phyloP scores from a whole-genome alignment of 2,888 invertebrate species.

The Latrodectus hesperus region DNA sequence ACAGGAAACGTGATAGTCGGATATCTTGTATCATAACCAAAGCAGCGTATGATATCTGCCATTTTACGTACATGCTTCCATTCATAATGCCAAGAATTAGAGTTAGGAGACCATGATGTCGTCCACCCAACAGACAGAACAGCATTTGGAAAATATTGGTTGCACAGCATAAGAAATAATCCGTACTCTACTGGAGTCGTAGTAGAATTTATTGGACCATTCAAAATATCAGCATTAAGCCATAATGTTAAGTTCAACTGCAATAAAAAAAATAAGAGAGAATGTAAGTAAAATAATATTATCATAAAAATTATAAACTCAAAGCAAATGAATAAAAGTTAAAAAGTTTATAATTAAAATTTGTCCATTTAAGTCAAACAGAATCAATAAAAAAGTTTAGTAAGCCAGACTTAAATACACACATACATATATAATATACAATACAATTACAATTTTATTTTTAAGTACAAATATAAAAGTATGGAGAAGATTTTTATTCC shows the following conservation, averaged over 20 bases:
- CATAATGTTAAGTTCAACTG: conserved; percentile 85
- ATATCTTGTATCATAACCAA: conserved; percentile 75
- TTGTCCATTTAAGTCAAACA: too few relatives aligned
- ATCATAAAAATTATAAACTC: too few relatives aligned
- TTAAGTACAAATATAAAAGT: too few relatives aligned
- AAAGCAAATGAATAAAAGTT: too few relatives aligned
- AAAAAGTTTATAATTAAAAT: too few relatives aligned
- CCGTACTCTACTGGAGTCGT: conserved; percentile 80
- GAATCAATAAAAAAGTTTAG: too few relatives aligned
- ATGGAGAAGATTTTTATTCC: too few relatives aligned
- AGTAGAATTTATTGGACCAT: conserved; percentile 82
- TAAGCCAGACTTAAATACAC: too few relatives aligned
- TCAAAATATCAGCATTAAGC: conserved; percentile 90
- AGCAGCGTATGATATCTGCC: conserved; percentile 77
- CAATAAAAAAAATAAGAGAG: conserved; percentile 1
- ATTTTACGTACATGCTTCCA: conserved; percentile 81
- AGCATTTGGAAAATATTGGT: conserved; percentile 79
- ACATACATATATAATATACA: too few relatives aligned
- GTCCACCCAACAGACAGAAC: conserved; percentile 91
- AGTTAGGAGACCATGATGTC: conserved; percentile 80
- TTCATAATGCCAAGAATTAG: conserved; percentile 72
- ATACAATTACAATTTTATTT: too few relatives aligned
- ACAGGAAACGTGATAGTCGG: conserved; percentile 88
- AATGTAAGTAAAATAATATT: too few relatives aligned
- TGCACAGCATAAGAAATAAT: conserved; percentile 80